Evolutionary conservation across 2,797 vertebrate species (phyloP), one percentile per base, ranked within the genome.

Genomic region (Myripristis jacobus): DNA sequence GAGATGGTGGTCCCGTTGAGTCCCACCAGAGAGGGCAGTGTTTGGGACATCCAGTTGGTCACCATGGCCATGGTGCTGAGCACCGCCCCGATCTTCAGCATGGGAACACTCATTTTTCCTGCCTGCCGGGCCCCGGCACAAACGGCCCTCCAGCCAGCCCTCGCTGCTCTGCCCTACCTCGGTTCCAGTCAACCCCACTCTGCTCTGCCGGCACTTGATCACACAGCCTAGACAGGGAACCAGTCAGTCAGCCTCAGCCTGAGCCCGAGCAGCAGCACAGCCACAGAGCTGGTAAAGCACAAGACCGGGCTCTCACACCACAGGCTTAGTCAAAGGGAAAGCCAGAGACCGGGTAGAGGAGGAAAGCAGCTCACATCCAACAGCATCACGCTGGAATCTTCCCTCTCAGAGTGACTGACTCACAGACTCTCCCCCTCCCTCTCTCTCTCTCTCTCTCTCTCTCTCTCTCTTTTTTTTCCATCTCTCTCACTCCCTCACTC

Each of bases 41-140:
- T 98, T 94, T 97, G 96, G 90, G 96, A 98, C 97, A 98, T 98
- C 96, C 96, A 98, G 94, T 97, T 98, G 89, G 97, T 97, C 89
- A 98, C 96, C 97, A 97, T 97, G 86, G 97, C 97, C 97, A 98
- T 97, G 87, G 96, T 98, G 95, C 97, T 98, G 83, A 97, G 96
- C 94, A 98, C 96, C 65, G 95, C 96, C 85, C 97, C 96, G 75
- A 98, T 97, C 93, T 97, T 98, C 78, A 98, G 93, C 94, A 98
- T 95, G 65, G 96, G 96, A 78, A 98, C 96, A 47, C 94, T 96
- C 96, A 96, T 96, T 73, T 88, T 90, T 84, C 83, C 88, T 87
- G 87, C 83, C 88, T 70, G 81, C 86, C 90, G 87, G 88, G 90
- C 90, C 86, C 80, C 66, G 63, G 73, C 21, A 25, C 72, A 44